Evolutionary conservation across 2,113 vertebrate genomes (phyloP), one percentile per base, ranked within the genome.

Genomic region (Oreochromis spilurus): DNA sequence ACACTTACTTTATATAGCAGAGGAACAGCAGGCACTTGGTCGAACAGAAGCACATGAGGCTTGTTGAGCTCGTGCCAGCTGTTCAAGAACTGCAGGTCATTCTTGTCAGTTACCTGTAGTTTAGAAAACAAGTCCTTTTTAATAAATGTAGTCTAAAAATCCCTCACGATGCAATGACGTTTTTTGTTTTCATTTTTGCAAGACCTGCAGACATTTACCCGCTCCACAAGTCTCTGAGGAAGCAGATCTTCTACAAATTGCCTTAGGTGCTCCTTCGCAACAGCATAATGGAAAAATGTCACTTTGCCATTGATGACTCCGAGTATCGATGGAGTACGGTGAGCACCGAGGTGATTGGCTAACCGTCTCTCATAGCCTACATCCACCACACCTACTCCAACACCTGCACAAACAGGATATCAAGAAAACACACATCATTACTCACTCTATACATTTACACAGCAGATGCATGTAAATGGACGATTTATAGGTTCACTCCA

Each of bases 201-300:
- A 34, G 19, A 36, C 12, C 19, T 7, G 4, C 24, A 48, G n/a
- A 65, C 26, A 65, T 62, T 83, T 93, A 99, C 99, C 97, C 97
- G 97, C 88, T 99, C 98, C 2, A 99, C 97, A 4, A 99, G 95
- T 81, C 97, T 97, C 85, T 97, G 97, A 0, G 99, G 98, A 29
- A 99, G 97, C 13, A 99, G 97, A 87, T 97, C 97, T 92, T 99
- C 98, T 52, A 99, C 97, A 11, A 99, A 99, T 3, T 98, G 98
- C 45, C 96, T 95, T 11, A 99, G 95, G 90, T 99, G 99, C 62
- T 98, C 98, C 17, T 95, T 97, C 11, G 97, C 70, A 0, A 99
- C 97, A 0, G 98, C 98, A 0, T 97, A 99, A 93, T 99, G 98
- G 94, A 99, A 99, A 95, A 98, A 99, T 14, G 98, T 97, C 65